phyloP scores from a whole-genome alignment of 1,140 invertebrate species.

The Cephus cinctus region DNA sequence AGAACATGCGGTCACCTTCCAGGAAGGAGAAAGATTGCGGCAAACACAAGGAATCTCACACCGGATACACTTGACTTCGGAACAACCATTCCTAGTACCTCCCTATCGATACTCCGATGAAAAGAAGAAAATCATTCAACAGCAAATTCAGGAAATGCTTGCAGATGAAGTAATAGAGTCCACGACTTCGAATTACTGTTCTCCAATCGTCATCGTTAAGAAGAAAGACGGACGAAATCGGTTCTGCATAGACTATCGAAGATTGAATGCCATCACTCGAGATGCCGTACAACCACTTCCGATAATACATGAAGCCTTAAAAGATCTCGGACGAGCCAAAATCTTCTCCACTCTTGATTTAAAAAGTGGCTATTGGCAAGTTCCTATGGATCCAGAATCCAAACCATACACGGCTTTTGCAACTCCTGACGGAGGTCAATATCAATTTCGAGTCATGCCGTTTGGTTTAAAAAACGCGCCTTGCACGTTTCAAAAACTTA shows the following conservation, averaged over 20 bases:
- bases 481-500: constrained; percentile 5
- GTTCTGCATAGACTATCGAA: constrained; percentile 53
- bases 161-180: constrained; percentile 27
- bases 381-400: constrained; percentile 32
- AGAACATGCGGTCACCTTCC: background rate
- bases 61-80: constrained; percentile 10
- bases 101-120: constrained; percentile 15
- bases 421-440: constrained; percentile 26
- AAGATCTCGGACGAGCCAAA: constrained; percentile 15
- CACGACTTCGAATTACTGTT: constrained; percentile 32
- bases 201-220: constrained; percentile 46
- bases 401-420: constrained; percentile 45
- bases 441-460: constrained; percentile 13
- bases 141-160: constrained; percentile 23
- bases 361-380: constrained; percentile 39
- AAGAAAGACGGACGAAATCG: constrained; percentile 50
- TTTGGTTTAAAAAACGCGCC: constrained; percentile 13
- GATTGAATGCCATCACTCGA: constrained; percentile 45
- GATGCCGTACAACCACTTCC: constrained; percentile 23
- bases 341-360: constrained; percentile 30
- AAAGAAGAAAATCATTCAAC: constrained; percentile 11
- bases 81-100: constrained; percentile 9
- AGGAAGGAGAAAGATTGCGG: background rate
- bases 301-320: constrained; percentile 16
- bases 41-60: constrained; percentile 11